Evolutionary conservation across 2,797 vertebrate species (phyloP).

Genomic region (Echeneis naucrates): DNA sequence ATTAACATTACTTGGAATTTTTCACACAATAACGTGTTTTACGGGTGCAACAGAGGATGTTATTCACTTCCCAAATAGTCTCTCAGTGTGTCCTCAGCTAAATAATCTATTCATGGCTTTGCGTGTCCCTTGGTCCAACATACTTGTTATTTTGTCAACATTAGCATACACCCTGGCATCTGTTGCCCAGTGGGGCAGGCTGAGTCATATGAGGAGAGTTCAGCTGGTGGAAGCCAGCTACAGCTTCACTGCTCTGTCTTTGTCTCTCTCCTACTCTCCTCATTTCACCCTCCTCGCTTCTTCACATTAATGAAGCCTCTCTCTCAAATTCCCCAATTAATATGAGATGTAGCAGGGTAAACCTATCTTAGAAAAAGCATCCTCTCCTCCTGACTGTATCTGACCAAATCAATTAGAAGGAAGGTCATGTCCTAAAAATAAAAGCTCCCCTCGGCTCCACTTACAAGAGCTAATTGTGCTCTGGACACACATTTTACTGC

Average conservation of each 20-base stretch:
- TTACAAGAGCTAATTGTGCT: neutral
- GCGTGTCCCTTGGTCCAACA: slow-evolving; percentile 49
- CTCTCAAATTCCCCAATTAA: slow-evolving; percentile 42
- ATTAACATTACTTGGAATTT: slow-evolving; percentile 23
- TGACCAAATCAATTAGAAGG: slow-evolving; percentile 2
- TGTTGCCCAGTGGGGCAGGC: slow-evolving; percentile 80
- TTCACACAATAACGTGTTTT: slow-evolving; percentile 5
- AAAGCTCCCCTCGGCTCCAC: neutral
- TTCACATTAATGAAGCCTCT: slow-evolving; percentile 29
- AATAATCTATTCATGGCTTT: slow-evolving; percentile 29
- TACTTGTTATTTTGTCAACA: slow-evolving; percentile 62
- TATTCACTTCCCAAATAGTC: slow-evolving; percentile 9
- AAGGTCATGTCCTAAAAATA: slow-evolving; percentile 15
- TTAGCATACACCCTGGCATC: slow-evolving; percentile 75
- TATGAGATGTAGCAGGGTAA: slow-evolving; percentile 25
- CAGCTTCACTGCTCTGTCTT: slow-evolving; percentile 42
- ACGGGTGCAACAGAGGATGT: neutral
- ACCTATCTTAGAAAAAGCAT: neutral
- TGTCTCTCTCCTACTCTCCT: slow-evolving; percentile 41
- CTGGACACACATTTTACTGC: neutral
- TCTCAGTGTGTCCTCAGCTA: slow-evolving; percentile 2
- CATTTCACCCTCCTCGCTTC: slow-evolving; percentile 32
- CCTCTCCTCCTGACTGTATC: neutral
- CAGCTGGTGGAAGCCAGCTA: slow-evolving; percentile 54
- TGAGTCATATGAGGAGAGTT: slow-evolving; percentile 73